These are phyloP conservation scores for Aptenodytes patagonicus DNA, from an alignment of 2,113 vertebrate genomes.

Conservation along the genomic window DNA sequence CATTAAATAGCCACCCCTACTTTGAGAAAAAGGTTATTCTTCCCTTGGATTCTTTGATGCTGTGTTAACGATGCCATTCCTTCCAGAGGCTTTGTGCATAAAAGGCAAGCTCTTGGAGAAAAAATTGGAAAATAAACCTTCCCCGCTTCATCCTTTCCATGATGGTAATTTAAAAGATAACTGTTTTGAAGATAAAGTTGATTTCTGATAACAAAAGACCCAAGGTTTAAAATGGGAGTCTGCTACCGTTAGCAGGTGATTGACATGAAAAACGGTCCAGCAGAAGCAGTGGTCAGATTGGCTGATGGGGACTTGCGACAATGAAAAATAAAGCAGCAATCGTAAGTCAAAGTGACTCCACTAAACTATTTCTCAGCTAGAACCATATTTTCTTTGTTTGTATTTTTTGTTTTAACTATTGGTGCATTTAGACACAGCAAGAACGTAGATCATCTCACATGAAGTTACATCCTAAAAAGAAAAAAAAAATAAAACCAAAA, in stretches of 20 bases:
- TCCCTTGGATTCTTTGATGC: slow-evolving; percentile 9
- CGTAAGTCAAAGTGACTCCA: not conserved
- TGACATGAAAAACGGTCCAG: not conserved
- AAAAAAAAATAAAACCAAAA: no score
- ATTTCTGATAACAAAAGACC: slow-evolving; percentile 44
- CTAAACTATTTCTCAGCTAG: not conserved
- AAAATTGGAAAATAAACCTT: slow-evolving; percentile 25
- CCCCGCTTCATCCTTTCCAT: not conserved
- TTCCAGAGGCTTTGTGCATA: slow-evolving; percentile 37
- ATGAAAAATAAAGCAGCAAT: not conserved
- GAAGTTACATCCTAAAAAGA: not conserved
- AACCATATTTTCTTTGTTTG: not conserved
- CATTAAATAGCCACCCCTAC: slow-evolving; percentile 58
- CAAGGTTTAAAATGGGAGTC: not conserved
- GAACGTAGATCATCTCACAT: not conserved
- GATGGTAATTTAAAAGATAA: slow-evolving; percentile 54
- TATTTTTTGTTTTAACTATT: not conserved
- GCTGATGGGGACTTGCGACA: not conserved
- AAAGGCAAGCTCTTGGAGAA: slow-evolving; percentile 49
- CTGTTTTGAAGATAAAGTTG: slow-evolving; percentile 55
- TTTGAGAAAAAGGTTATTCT: slow-evolving; percentile 57
- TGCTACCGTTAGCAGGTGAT: not conserved
- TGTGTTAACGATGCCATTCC: slow-evolving; percentile 39
- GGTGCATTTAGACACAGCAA: not conserved
- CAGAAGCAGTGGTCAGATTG: not conserved